These are phyloP conservation scores for Onychorhynchus coronatus DNA, from an alignment of 2,113 vertebrate species.

Conservation along the genomic window DNA sequence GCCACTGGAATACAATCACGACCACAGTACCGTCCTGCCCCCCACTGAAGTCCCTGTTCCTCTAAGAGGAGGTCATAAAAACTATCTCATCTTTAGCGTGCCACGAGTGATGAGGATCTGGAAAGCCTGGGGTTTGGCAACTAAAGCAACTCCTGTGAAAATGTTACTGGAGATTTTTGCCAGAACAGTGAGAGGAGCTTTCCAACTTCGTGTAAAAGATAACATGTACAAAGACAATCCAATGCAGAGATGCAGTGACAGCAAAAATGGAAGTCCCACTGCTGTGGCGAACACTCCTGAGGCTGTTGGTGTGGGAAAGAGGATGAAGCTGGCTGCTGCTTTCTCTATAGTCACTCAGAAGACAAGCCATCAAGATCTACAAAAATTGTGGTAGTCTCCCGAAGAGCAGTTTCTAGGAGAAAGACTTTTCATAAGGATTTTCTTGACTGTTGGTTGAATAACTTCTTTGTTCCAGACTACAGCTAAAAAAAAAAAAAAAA, in stretches of 20 bases:
- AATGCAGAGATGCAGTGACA: not conserved
- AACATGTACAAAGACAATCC: not conserved
- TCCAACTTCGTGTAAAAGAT: not conserved
- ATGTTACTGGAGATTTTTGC: not conserved
- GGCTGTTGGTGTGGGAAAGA: not conserved
- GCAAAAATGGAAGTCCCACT: not conserved
- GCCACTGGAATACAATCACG: not conserved
- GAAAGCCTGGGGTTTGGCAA: not conserved
- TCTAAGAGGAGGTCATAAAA: not conserved
- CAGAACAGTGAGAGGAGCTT: not conserved
- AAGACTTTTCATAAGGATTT: not conserved
- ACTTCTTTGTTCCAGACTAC: constrained; percentile 1
- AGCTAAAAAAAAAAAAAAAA: not conserved
- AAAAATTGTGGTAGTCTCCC: not conserved
- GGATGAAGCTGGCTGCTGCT: not conserved
- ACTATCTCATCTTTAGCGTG: not conserved
- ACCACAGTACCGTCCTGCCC: not conserved
- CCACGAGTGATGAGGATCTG: not conserved
- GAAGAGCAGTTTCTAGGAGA: not conserved
- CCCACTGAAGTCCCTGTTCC: not conserved
- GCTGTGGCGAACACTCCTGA: not conserved
- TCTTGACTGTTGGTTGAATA: not conserved
- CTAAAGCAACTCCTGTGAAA: not conserved
- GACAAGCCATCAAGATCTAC: not conserved
- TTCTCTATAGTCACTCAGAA: not conserved